Percentiles rank a stretch among this genome's conserved stretches.
Conservation (phyloP, 2,113 vertebrate genomes). For the Hypomesus transpacificus region DNA sequence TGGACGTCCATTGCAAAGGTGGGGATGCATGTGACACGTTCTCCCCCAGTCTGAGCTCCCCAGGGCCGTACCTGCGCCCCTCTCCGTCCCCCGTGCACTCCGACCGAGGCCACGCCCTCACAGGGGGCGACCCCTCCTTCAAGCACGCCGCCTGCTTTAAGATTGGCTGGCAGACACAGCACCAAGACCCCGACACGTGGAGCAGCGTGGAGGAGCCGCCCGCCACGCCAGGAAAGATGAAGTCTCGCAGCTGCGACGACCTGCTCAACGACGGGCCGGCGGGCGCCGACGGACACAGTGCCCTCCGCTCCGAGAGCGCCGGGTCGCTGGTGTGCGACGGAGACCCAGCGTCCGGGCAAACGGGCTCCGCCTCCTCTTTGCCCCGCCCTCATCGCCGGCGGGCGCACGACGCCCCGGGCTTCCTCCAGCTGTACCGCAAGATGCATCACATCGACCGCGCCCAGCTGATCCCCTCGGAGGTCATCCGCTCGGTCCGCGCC, state of each 20-base stretch:
- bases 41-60: slow-evolving; percentile 82
- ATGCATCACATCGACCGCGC: slow-evolving; percentile 94
- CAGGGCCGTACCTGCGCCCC: slow-evolving; percentile 75
- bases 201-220: slow-evolving; percentile 81
- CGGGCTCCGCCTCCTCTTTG: slow-evolving; percentile 55
- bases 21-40: slow-evolving; percentile 87
- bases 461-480: slow-evolving; percentile 84
- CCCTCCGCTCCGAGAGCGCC: slow-evolving; percentile 84
- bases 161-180: slow-evolving; percentile 84
- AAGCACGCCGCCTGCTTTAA: slow-evolving; percentile 79
- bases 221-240: slow-evolving; percentile 74
- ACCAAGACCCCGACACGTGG: slow-evolving; percentile 83
- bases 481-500: slow-evolving; percentile 89
- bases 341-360: slow-evolving; percentile 61
- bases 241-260: slow-evolving; percentile 87
- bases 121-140: slow-evolving; percentile 83
- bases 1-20: slow-evolving; percentile 82
- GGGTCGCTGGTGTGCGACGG: slow-evolving; percentile 83
- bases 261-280: slow-evolving; percentile 78
- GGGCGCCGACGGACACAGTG: slow-evolving; percentile 64
- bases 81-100: slow-evolving; percentile 75
- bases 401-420: slow-evolving; percentile 83
- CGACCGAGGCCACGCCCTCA: slow-evolving; percentile 73
- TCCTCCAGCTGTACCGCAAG: slow-evolving; percentile 90
- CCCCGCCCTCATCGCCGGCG: slow-evolving; percentile 77